Evolutionary conservation across 2,797 vertebrate species (phyloP).

Genomic region (Simalia tracyae): DNA sequence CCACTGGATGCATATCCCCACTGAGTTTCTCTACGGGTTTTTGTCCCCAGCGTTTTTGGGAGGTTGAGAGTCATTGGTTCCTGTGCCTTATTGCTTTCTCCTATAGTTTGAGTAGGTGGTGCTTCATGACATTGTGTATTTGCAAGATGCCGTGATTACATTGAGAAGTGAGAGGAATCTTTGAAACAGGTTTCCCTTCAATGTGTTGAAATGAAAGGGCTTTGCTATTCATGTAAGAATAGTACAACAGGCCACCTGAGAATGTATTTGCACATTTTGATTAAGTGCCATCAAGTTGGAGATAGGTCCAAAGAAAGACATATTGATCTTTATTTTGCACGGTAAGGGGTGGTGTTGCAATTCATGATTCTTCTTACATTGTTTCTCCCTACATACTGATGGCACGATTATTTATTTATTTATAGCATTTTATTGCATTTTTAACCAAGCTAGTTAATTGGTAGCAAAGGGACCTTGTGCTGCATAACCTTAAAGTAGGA

Average conservation of each 20-base stretch:
- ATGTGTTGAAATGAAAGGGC: neutral
- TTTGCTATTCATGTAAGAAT: neutral
- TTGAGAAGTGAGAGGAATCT: neutral
- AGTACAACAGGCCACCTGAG: neutral
- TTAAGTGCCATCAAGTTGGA: neutral
- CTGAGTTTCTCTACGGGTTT: neutral
- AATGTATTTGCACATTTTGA: neutral
- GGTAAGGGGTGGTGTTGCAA: neutral
- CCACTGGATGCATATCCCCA: neutral
- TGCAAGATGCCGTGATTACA: neutral
- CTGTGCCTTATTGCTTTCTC: neutral
- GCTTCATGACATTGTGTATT: neutral
- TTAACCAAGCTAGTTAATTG: slow-evolving; percentile 1
- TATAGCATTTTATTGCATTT: neutral
- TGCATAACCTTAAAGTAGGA: slow-evolving; percentile 4
- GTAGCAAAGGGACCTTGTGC: neutral
- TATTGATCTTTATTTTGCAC: neutral
- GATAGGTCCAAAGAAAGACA: neutral
- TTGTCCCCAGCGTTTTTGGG: neutral
- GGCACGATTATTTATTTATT: slow-evolving; percentile 3
- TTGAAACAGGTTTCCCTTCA: neutral
- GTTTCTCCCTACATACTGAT: slow-evolving; percentile 10
- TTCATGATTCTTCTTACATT: neutral
- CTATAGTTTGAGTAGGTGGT: neutral
- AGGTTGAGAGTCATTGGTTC: too few relatives aligned